These are phyloP conservation scores for Pogoniulus pusillus DNA, from an alignment of 2,797 vertebrate genomes.

Conservation along the genomic window DNA sequence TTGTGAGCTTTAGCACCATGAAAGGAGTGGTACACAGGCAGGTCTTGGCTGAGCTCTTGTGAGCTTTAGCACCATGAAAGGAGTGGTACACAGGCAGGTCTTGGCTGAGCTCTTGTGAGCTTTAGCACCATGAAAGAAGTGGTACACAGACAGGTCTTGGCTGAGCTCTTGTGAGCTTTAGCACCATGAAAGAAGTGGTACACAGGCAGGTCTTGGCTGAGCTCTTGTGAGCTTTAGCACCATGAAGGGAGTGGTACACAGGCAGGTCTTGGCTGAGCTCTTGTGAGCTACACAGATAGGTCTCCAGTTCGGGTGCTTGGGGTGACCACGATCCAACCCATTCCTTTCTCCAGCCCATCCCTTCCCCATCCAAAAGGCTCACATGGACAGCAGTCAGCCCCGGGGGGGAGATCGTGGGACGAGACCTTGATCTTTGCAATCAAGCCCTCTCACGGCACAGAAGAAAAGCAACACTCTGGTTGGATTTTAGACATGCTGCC, in stretches of 20 bases:
- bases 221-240: accelerated
- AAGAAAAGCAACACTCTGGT: neutral
- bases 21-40: no score
- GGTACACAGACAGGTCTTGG: no score
- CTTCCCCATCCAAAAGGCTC: neutral
- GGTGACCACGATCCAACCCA: accelerated
- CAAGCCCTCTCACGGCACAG: neutral
- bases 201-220: no score
- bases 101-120: no score
- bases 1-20: no score
- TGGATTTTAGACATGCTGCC: neutral
- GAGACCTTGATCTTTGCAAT: neutral
- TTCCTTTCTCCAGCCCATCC: neutral
- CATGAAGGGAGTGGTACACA: accelerated
- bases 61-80: no score
- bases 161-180: no score
- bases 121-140: no score
- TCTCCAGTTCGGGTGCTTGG: neutral
- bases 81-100: no score
- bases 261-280: neutral
- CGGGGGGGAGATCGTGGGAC: neutral
- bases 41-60: no score
- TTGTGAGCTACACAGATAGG: neutral
- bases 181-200: no score
- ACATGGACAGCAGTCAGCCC: accelerated